Base-by-base conservation (phyloP, 2,797 vertebrate species). In the Coilia nasus region DNA sequence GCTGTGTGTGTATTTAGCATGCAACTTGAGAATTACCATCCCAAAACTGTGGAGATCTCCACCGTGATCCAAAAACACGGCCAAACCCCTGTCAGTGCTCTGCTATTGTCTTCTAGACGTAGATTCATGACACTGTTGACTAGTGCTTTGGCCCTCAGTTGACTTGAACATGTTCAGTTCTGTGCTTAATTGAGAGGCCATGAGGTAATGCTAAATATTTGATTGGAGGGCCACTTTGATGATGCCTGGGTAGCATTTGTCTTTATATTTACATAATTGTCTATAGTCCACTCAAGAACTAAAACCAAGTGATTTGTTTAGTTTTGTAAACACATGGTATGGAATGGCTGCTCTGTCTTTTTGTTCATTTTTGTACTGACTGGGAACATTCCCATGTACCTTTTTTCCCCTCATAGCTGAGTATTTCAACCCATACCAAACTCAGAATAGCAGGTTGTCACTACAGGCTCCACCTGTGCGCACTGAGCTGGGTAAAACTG, bases 1-100 rank as follows among this genome's bases (percentile, higher is more conserved):
- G 96, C 94, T 94, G 94, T 94, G 2, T 41, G 95, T 96, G 96
- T 96, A 95, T 97, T 97, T 96, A 96, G 93, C 82, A 82, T 94
- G 96, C 96, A 97, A 97, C 92, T 92, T 92, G 96, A 97, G 94
- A 96, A 95, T 96, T 94, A 94, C 92, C 95, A 92, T 94, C 93
- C 93, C 91, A 91, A 92, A 92, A 87, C 92, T 94, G 91, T 91
- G 93, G 95, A 94, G 93, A 93, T 94, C 92, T 93, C 89, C 90
- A 92, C 91, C 90, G 90, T 90, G 90, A 91, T 84, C 89, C 86
- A 60, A 91, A 91, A 91, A 90, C 93, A 93, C 92, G 94, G 91
- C 35, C 28, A 75, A 75, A 75, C 12, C 7, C 67, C 15, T 75
- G 67, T 75, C 67, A 75, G 67, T 75, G 67, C 6, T 35, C 28